Evolutionary conservation across 2,888 invertebrate genomes (phyloP), one percentile per base, ranked within the genome.

Genomic region (Dioctria linearis): DNA sequence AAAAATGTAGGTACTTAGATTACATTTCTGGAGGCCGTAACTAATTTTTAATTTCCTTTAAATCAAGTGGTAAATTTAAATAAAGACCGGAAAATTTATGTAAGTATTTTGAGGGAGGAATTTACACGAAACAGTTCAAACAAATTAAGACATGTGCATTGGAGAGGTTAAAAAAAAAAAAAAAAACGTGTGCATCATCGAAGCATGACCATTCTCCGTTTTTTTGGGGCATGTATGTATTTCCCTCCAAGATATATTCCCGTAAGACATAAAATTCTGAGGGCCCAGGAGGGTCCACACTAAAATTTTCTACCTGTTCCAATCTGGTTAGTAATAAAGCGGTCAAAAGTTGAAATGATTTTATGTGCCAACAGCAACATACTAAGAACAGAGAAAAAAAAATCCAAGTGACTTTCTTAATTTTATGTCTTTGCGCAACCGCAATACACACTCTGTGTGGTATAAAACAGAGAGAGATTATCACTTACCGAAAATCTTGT

Each of bases 31-130:
- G 25, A 25, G 11, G 51, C 51, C 69, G 51, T 69, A 46, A 69
- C 69, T 13, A 69, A 69, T 69, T 69, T 51, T 69, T 39, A 51
- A 69, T 69, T 69, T 69, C 69, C 69, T 69, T 37, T 39, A 69
- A 69, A 69, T 69, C 69, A 69, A n/a, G 2, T 37, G 69, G 39
- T 51, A 37, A 69, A 69, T 54, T 69, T 37, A 8, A 8, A 69
- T 51, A 37, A 51, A 69, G 40, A 69, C 69, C 69, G 69, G 69
- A 51, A 69, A 69, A 61, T 61, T 25, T 25, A 25, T 25, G 25
- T n/a, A n/a, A n/a, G n/a, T 25, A 25, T 25, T 25, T 25, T 25
- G 25, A 25, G 25, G 25, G 25, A 25, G 25, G 25, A 25, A 25
- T 25, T 25, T 25, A 25, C 25, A 25, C 25, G 25, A 25, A 25